Evolutionary conservation across 2,113 vertebrate genomes (phyloP).

Genomic region (Rattus rattus): DNA sequence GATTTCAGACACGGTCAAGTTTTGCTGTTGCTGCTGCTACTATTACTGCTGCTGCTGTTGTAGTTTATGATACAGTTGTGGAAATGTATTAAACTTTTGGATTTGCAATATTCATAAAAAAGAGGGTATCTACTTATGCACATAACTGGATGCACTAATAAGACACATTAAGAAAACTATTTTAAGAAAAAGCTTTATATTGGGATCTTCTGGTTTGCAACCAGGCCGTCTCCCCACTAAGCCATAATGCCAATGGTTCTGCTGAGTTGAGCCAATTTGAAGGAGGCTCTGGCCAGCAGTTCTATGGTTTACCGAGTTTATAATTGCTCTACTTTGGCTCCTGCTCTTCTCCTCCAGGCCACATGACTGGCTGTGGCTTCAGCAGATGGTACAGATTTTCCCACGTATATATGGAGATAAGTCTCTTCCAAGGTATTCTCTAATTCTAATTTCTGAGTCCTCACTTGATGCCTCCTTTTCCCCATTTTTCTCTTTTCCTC

Average conservation of each 20-base stretch:
- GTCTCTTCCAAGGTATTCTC: neutral
- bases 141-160: neutral
- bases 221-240: neutral
- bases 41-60: neutral
- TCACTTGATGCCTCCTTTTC: neutral
- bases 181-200: neutral
- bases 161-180: neutral
- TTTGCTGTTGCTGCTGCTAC: neutral
- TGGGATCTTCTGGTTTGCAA: neutral
- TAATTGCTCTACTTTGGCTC: neutral
- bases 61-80: neutral
- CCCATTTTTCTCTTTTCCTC: neutral
- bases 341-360: neutral
- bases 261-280: slow-evolving; percentile 1
- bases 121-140: neutral
- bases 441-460: neutral
- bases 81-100: neutral
- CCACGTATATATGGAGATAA: neutral
- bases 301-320: neutral
- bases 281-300: neutral
- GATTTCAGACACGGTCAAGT: neutral
- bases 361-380: neutral
- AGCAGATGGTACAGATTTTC: neutral
- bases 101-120: neutral
- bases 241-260: neutral